Conservation (phyloP, 1,140 invertebrate genomes). For the Liolophura sinensis region DNA sequence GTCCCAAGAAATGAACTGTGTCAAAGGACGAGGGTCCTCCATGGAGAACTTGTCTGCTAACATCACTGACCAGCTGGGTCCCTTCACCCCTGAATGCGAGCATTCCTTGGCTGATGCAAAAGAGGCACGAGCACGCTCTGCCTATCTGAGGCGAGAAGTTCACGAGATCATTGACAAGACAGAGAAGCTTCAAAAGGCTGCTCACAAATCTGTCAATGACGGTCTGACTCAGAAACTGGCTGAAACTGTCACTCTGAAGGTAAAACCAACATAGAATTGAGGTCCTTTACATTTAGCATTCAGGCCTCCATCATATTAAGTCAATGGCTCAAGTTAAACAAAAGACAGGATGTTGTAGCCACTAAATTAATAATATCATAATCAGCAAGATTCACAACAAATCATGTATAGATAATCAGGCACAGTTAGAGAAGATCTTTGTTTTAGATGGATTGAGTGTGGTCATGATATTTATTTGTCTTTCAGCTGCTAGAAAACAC, state of each 20-base stretch:
- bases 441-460: too few species aligned
- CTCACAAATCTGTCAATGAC: constrained; percentile 55
- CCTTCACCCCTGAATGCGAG: constrained; percentile 55
- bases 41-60: not conserved
- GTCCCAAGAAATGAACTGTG: not conserved
- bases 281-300: not conserved
- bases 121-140: constrained; percentile 39
- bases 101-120: constrained; percentile 45
- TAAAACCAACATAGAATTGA: constrained; percentile 12
- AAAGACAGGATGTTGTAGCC: too few species aligned
- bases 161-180: constrained; percentile 43
- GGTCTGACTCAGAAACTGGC: constrained; percentile 52
- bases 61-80: constrained; percentile 45
- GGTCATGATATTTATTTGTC: too few species aligned
- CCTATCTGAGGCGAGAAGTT: constrained; percentile 42
- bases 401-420: too few species aligned
- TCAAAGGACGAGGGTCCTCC: not conserved
- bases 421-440: too few species aligned
- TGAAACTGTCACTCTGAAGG: constrained; percentile 54
- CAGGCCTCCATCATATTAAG: not conserved
- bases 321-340: too few species aligned
- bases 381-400: too few species aligned
- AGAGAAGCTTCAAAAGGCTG: constrained; percentile 48
- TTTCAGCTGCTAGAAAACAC: too few species aligned
- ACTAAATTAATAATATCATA: too few species aligned